Evolutionary conservation across 2,113 vertebrate species (phyloP).

Genomic region (Colinus virginianus): DNA sequence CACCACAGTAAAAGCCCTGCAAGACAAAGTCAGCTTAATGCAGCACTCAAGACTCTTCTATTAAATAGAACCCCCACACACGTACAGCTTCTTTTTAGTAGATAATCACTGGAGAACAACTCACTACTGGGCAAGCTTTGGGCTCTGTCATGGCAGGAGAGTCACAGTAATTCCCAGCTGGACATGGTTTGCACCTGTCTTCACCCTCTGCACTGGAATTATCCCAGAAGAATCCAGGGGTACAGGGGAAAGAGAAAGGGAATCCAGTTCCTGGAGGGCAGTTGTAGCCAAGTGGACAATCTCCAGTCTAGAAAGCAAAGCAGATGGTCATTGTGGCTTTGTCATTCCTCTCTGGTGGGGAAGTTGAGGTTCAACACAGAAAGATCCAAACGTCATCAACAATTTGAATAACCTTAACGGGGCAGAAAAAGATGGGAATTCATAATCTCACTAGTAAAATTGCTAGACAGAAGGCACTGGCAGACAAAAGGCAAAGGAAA

Average conservation of each 20-base stretch:
- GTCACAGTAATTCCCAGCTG: slow-evolving; percentile 81
- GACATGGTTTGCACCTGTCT: slow-evolving; percentile 79
- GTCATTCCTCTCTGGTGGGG: accelerated
- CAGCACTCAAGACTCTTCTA: not conserved
- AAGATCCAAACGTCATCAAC: not conserved
- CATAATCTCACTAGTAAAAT: not conserved
- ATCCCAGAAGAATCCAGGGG: slow-evolving; percentile 82
- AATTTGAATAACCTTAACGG: accelerated
- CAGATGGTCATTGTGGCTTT: not conserved
- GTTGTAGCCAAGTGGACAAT: slow-evolving; percentile 85
- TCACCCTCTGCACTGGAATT: slow-evolving; percentile 74
- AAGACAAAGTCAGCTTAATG: not conserved
- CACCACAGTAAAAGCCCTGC: slow-evolving; percentile 85
- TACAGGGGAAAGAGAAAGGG: slow-evolving; percentile 84
- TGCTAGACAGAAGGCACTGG: not conserved
- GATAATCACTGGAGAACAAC: not conserved
- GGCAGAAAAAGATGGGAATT: not conserved
- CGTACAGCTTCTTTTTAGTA: not conserved
- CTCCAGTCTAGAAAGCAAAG: slow-evolving; percentile 80
- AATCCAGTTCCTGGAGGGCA: slow-evolving; percentile 86
- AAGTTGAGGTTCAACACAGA: not conserved
- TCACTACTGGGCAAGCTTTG: slow-evolving; percentile 82
- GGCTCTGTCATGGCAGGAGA: slow-evolving; percentile 78
- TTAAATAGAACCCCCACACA: accelerated
- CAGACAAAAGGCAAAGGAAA: not conserved